Conservation (phyloP, 2,113 vertebrate species). For the Semnornis frantzii region DNA sequence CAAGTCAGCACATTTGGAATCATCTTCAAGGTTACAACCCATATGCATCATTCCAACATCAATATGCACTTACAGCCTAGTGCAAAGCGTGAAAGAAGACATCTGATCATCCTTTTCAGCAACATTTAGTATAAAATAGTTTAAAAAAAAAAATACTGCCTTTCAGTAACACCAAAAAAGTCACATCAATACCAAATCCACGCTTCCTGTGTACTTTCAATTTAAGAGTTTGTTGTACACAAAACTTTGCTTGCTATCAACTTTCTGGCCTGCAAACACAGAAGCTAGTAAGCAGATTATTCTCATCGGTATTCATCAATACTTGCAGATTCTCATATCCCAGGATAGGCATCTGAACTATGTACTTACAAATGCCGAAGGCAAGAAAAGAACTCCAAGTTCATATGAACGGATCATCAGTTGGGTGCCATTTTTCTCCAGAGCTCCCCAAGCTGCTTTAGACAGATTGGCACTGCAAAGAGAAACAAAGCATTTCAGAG, state of each 20-base stretch:
- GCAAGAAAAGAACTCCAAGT: constrained; percentile 93
- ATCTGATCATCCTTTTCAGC: not conserved
- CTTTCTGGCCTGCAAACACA: not conserved
- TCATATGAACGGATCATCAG: constrained; percentile 98
- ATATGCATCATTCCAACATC: not conserved
- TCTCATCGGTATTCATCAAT: not conserved
- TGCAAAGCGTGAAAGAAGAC: not conserved
- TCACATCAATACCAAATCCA: not conserved
- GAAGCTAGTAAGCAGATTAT: not conserved
- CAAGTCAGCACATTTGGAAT: not conserved
- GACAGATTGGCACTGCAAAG: constrained; percentile 91
- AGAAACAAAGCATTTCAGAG: not conserved
- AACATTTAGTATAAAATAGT: not conserved
- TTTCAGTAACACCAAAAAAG: not conserved
- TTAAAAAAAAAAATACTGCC: not conserved
- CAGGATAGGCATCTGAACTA: not conserved
- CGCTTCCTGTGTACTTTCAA: not conserved
- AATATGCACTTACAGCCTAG: not conserved
- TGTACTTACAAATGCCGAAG: constrained; percentile 92
- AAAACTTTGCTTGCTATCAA: not conserved
- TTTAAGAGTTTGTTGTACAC: not conserved
- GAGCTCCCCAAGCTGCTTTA: constrained; percentile 94
- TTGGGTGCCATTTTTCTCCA: constrained; percentile 92
- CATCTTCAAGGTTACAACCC: not conserved
- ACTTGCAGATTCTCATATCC: not conserved